phyloP scores from a whole-genome alignment of 2,888 invertebrate genomes.

The Mythimna ferrago region DNA sequence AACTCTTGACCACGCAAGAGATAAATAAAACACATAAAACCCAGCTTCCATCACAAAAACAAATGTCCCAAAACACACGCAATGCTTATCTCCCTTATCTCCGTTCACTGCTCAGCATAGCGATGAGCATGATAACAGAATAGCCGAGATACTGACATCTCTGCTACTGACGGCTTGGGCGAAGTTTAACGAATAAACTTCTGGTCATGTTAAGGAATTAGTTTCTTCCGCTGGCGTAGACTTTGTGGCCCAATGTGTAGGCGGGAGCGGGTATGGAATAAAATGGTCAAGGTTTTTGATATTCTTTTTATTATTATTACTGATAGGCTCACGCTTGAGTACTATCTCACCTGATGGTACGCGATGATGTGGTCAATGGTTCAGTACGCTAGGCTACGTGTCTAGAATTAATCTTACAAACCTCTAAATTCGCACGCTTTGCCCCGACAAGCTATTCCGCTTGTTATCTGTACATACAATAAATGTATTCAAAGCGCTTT shows the following conservation, averaged over 20 bases:
- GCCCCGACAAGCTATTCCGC: too few species aligned
- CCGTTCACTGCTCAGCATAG: constrained; percentile 31
- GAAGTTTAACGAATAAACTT: constrained; percentile 88
- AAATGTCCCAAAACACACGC: not conserved
- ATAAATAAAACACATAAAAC: not conserved
- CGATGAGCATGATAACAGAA: constrained; percentile 62
- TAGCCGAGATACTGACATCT: constrained; percentile 57
- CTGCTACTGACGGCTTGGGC: constrained; percentile 72
- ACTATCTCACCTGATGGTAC: too few species aligned
- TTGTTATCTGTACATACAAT: too few species aligned
- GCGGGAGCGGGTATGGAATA: constrained; percentile 41
- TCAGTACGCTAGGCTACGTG: too few species aligned
- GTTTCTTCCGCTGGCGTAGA: constrained; percentile 81
- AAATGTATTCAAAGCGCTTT: too few species aligned
- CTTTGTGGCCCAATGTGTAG: constrained; percentile 52
- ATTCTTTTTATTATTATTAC: too few species aligned
- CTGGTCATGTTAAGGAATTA: constrained; percentile 83
- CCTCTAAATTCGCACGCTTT: too few species aligned
- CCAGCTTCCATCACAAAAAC: not conserved
- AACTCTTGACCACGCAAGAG: not conserved
- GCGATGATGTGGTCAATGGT: too few species aligned
- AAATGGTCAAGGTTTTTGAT: too few species aligned
- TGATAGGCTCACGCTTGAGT: too few species aligned
- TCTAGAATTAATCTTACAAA: too few species aligned
- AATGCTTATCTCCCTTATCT: constrained; percentile 41